Percentiles rank a stretch among this genome's conserved stretches.
phyloP scores from a whole-genome alignment of 2,113 vertebrate genomes.

The Paramormyrops kingsleyae region DNA sequence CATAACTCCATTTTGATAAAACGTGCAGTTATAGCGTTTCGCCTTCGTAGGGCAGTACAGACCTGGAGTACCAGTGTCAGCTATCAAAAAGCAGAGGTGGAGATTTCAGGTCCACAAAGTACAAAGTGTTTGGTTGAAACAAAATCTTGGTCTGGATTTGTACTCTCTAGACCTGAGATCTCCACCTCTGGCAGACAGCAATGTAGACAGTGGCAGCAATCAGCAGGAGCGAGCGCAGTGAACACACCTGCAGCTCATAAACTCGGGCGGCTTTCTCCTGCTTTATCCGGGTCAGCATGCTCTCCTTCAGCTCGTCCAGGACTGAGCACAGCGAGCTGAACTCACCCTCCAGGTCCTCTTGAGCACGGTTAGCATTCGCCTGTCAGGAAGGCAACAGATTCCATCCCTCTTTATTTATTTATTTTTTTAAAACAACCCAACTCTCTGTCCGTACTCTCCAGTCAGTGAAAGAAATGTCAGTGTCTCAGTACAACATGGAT shows the following conservation, averaged over 20 bases:
- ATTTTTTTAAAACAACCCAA: background rate
- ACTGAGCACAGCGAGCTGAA: constrained; percentile 72
- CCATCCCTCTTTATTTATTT: background rate
- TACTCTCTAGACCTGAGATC: no score
- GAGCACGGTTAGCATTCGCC: constrained; percentile 74
- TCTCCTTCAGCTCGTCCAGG: constrained; percentile 84
- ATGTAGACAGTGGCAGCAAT: background rate
- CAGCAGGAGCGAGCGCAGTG: background rate
- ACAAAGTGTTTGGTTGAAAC: no score
- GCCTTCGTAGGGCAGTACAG: background rate
- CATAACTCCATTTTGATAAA: background rate
- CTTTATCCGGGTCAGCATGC: constrained; percentile 87
- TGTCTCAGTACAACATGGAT: background rate
- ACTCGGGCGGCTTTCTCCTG: constrained; percentile 83
- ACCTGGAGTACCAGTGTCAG: background rate
- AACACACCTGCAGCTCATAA: constrained; percentile 79
- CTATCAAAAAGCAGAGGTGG: no score
- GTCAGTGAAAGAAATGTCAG: background rate
- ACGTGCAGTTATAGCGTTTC: background rate
- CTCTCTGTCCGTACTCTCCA: background rate
- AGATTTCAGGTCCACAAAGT: no score
- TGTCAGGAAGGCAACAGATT: constrained; percentile 33
- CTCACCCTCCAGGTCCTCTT: constrained; percentile 78
- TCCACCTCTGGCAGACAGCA: background rate
- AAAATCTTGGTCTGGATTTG: no score